phyloP scores from a whole-genome alignment of 2,113 vertebrate species.

The Hystrix brachyura region DNA sequence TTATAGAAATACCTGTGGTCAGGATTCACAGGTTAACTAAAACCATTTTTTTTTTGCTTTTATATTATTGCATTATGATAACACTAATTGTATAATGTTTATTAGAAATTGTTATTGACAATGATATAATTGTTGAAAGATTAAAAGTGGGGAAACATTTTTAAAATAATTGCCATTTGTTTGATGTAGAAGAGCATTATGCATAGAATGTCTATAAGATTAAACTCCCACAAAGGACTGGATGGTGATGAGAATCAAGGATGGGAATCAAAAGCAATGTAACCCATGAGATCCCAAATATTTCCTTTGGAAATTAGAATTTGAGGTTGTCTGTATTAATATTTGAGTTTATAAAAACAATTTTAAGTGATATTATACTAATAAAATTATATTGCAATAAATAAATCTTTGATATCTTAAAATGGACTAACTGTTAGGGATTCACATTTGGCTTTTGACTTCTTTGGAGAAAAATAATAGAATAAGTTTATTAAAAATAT shows the following conservation, averaged over 20 bases:
- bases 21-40: neutral
- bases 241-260: neutral
- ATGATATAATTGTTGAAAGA: neutral
- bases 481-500: neutral
- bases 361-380: neutral
- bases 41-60: neutral
- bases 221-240: neutral
- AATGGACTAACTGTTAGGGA: neutral
- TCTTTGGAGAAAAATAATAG: neutral
- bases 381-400: neutral
- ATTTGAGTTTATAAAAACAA: neutral
- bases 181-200: neutral
- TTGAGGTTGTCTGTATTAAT: neutral
- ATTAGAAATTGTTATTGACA: neutral
- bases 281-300: neutral
- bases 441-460: neutral
- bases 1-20: neutral
- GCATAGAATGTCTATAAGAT: neutral
- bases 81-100: neutral
- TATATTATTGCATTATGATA: neutral
- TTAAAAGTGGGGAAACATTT: neutral
- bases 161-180: neutral
- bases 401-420: neutral
- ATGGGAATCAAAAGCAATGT: neutral
- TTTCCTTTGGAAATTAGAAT: neutral